A percentile compares a stretch with the other conserved stretches of the same genome.
These are phyloP conservation scores for Podilymbus podiceps DNA, from an alignment of 2,113 vertebrate species.

Conservation along the genomic window DNA sequence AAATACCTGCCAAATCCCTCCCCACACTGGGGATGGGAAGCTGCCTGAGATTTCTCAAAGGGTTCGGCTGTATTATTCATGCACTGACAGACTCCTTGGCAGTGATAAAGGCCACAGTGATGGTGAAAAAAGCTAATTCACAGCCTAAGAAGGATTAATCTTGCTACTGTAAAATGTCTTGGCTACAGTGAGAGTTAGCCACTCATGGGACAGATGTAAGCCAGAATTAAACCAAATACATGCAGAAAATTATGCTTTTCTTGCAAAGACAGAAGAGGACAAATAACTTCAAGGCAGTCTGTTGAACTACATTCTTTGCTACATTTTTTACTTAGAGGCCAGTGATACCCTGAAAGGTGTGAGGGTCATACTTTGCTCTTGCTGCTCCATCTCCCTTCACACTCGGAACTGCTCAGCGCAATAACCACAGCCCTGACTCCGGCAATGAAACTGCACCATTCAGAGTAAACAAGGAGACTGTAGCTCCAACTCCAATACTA, in stretches of 20 bases:
- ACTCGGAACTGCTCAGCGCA: background rate
- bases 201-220: background rate
- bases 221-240: background rate
- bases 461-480: background rate
- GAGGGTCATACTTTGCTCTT: background rate
- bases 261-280: background rate
- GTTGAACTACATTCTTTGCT: background rate
- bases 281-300: background rate
- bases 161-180: conserved; percentile 19
- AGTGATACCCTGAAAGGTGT: background rate
- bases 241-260: background rate
- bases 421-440: background rate
- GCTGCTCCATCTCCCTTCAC: background rate
- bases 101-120: background rate
- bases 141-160: conserved; percentile 46
- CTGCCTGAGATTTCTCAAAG: background rate
- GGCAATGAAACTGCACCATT: background rate
- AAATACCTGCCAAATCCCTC: background rate
- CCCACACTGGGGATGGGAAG: background rate
- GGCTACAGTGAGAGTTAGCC: background rate
- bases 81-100: background rate
- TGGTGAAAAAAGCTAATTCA: conserved; percentile 8
- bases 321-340: background rate
- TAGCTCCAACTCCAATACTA: background rate
- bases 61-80: background rate